A percentile compares a stretch with the other conserved stretches of the same genome.
These are phyloP conservation scores for Porites australiensis DNA, from an alignment of 64 coral and sea anemone genomes.

Conservation along the genomic window DNA sequence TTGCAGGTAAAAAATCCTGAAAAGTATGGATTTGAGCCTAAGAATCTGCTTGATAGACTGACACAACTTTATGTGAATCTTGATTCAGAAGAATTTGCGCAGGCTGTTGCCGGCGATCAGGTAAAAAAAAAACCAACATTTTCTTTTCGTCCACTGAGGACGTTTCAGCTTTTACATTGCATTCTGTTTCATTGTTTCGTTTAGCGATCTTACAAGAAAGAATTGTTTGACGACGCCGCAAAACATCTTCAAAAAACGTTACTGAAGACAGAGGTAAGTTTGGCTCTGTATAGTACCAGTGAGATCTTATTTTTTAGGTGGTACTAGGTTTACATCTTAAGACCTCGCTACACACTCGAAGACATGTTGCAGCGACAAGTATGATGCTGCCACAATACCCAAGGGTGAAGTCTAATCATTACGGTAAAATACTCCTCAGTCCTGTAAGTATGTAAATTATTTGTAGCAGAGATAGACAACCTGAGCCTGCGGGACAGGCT, in stretches of 20 bases:
- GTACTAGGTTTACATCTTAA: no score
- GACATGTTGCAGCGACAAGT: no score
- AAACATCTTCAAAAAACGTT: slow-evolving; percentile 87
- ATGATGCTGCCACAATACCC: no score
- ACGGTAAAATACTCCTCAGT: no score
- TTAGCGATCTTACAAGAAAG: slow-evolving; percentile 95
- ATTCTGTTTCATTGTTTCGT: slow-evolving; percentile 17
- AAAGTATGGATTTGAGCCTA: slow-evolving; percentile 98
- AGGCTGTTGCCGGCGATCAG: slow-evolving; percentile 92
- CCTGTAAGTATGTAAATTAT: no score
- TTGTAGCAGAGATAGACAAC: no score
- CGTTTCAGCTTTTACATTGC: neutral
- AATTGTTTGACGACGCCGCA: slow-evolving; percentile 91
- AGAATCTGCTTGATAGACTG: slow-evolving; percentile 82
- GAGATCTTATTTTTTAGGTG: no score
- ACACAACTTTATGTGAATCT: slow-evolving; percentile 95
- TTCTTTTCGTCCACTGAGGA: neutral
- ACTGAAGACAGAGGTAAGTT: slow-evolving; percentile 88
- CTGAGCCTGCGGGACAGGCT: no score
- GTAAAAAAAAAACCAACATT: slow-evolving; percentile 33
- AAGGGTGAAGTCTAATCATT: no score
- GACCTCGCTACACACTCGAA: no score
- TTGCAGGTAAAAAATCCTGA: slow-evolving; percentile 93
- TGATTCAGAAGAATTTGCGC: slow-evolving; percentile 86
- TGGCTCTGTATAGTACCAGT: neutral